Evolutionary conservation across 64 coral and sea anemone genomes (phyloP), one percentile per base, ranked within the genome.

Genomic region (Acropora yongei): DNA sequence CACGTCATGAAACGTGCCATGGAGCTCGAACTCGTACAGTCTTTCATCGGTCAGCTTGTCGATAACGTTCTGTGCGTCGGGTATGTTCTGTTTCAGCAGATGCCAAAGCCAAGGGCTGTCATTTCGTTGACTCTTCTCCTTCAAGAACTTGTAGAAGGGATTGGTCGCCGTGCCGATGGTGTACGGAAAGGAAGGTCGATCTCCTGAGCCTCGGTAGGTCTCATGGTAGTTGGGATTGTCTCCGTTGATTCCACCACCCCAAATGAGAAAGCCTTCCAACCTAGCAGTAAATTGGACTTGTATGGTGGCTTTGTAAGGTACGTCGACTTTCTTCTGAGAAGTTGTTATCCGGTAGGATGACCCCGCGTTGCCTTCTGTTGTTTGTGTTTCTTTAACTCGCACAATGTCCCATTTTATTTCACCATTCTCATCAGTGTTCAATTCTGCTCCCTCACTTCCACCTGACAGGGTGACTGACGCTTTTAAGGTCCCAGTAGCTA

Each of bases 221-320:
- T 80, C 75, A 49, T 95, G 93, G 57, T 72, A 91, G 68, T 95
- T 95, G 30, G 93, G 76, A 20, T 66, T 65, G 5, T 18, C 50
- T 13, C 93, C 93, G 53, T 95, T 69, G 49, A 79, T 49, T 47
- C 89, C 93, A 51, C 89, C 93, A 57, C 93, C 93, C 89, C 89
- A 91, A 1, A 76, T 86, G 5, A 95, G 83, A 74, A 95, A 95
- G 3, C 93, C 93, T 39, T 95, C 93, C 6, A 95, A 51, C 68
- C 79, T 78, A 5, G 93, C 89, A 10, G 93, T 91, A 84, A 91
- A 95, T 2, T 91, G 89, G 3, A 72, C 89, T 44, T 88, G 78
- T 53, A 95, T 76, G 2, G 77, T 95, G 8, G 93, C 93, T 30
- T 90, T 95, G 78, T 95, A 95, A 8, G 93, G 57, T 13, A 92